A percentile compares a stretch with the other conserved stretches of the same genome.
Evolutionary conservation across 2,888 invertebrate genomes (phyloP).

Genomic region (Anoplius nigerrimus): DNA sequence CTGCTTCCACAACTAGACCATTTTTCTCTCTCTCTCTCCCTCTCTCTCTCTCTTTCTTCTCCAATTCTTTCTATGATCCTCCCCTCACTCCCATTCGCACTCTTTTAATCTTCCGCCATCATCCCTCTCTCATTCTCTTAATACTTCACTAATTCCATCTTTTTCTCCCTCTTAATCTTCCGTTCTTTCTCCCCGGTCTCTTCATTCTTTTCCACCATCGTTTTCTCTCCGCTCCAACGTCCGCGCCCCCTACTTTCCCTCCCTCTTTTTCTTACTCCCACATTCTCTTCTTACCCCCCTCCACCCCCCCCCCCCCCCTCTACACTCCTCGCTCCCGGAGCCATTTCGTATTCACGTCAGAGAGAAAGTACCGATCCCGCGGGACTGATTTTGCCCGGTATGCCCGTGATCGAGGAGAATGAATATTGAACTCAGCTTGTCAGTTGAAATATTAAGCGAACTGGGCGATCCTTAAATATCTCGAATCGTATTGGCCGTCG

Average conservation of each 20-base stretch:
- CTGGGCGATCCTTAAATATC: slow-evolving; percentile 24
- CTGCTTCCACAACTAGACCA: too few relatives aligned
- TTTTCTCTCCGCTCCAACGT: not conserved
- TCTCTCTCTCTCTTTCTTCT: not conserved
- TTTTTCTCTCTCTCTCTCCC: too few relatives aligned
- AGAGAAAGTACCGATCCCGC: slow-evolving; percentile 3
- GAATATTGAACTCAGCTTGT: slow-evolving; percentile 32
- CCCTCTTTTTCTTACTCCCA: not conserved
- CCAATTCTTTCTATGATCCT: too few relatives aligned
- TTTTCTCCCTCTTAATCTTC: not conserved
- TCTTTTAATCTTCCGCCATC: not conserved
- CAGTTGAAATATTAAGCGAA: slow-evolving; percentile 23
- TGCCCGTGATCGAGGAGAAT: slow-evolving; percentile 8
- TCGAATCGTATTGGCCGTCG: too few relatives aligned
- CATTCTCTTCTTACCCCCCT: not conserved
- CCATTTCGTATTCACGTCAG: not conserved
- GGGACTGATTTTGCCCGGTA: slow-evolving; percentile 2
- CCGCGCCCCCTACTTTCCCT: too few relatives aligned
- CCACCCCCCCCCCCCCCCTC: not conserved
- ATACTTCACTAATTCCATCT: not conserved
- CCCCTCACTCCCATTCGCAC: not conserved
- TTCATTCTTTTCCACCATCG: too few relatives aligned
- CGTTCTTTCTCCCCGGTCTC: not conserved
- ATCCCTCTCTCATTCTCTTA: not conserved
- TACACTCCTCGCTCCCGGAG: too few relatives aligned